A percentile compares a stretch with the other conserved stretches of the same genome.
phyloP scores from a whole-genome alignment of 2,888 invertebrate species.

The Phyto melanocephala region DNA sequence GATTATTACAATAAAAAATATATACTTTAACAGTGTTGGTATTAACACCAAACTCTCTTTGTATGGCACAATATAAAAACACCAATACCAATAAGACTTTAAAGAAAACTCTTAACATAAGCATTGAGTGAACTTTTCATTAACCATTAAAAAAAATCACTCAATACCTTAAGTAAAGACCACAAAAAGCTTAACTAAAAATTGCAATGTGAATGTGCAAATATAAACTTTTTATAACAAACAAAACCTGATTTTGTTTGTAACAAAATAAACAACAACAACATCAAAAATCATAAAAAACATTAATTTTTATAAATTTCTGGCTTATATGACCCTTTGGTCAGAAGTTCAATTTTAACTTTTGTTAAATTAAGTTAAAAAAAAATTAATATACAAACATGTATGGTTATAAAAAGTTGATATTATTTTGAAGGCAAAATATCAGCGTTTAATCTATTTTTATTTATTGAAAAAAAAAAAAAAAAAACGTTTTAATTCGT shows the following conservation, averaged over 20 bases:
- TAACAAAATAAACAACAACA: background rate
- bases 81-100: background rate
- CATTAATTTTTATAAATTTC: background rate
- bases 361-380: background rate
- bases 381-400: no score
- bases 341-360: background rate
- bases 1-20: background rate
- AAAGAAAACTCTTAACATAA: background rate
- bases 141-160: constrained; percentile 5
- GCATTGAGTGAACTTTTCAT: constrained; percentile 21
- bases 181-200: constrained; percentile 28
- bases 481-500: no score
- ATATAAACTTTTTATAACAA: constrained; percentile 6
- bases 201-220: constrained; percentile 56
- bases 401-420: no score
- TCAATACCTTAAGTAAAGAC: background rate
- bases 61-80: no score
- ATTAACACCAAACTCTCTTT: constrained; percentile 32
- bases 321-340: background rate
- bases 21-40: constrained; percentile 14
- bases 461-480: no score
- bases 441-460: background rate
- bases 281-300: background rate
- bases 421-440: background rate
- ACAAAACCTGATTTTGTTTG: background rate